Percentiles rank a stretch among this genome's conserved stretches.
Evolutionary conservation across 1,140 invertebrate genomes (phyloP).

Genomic region (Streblospio benedicti): DNA sequence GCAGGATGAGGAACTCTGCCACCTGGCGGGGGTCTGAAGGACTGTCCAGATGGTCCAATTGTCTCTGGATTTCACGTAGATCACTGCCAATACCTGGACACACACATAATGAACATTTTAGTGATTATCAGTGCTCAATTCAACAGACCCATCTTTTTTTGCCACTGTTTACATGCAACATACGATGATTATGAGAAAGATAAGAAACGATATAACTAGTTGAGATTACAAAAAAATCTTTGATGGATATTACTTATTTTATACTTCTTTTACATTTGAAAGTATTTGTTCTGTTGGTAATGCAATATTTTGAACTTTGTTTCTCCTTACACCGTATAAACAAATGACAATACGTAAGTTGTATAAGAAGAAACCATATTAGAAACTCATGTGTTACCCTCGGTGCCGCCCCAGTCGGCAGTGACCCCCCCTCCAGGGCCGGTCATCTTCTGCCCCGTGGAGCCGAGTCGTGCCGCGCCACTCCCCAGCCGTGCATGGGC

Average conservation of each 20-base stretch:
- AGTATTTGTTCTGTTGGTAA: no score
- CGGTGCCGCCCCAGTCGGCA: conserved; percentile 42
- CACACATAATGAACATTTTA: no score
- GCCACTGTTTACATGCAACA: not conserved
- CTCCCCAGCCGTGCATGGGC: conserved; percentile 36
- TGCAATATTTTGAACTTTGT: no score
- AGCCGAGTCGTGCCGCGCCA: conserved; percentile 30
- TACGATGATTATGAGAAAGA: not conserved
- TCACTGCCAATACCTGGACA: conserved; percentile 32
- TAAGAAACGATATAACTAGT: no score
- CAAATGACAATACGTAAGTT: no score
- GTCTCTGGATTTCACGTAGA: conserved; percentile 43
- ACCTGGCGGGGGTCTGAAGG: conserved; percentile 31
- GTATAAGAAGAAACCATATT: no score
- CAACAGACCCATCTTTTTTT: not conserved
- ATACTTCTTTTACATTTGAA: no score
- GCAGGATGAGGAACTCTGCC: conserved; percentile 33
- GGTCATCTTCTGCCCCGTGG: conserved; percentile 22
- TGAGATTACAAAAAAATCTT: no score
- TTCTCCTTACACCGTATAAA: no score
- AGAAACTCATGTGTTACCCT: no score
- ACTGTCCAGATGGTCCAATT: conserved; percentile 34
- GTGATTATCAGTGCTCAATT: not conserved
- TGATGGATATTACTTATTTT: no score
- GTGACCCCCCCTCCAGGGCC: conserved; percentile 19